Evolutionary conservation across 2,113 vertebrate species (phyloP), one percentile per base, ranked within the genome.

Genomic region (Cochlearius cochlearius): DNA sequence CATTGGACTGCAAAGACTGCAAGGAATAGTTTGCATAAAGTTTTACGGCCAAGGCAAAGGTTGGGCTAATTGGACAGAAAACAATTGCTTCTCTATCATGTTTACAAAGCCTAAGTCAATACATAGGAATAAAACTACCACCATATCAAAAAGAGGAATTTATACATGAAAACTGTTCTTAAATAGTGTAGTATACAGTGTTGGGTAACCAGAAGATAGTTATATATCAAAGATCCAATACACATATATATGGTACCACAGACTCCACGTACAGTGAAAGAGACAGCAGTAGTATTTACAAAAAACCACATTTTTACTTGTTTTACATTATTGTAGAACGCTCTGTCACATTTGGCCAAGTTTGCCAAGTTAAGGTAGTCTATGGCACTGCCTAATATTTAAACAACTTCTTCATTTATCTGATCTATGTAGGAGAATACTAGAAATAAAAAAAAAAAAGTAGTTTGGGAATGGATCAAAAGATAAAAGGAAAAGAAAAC

Each of bases 11-110:
- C 92, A 90, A 97, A 97, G 88, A 88, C 92, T 76, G 93, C 19
- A 94, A 96, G 90, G 83, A 84, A 95, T 95, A 96, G 92, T 98
- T 97, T 96, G 97, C 92, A 98, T 98, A 96, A 98, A 97, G 69
- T 98, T 98, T 98, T 98, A 98, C 20, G n/a, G 81, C 71, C 68
- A 38, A 96, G 83, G 95, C 52, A 89, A 94, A 94, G 43, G 73
- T 75, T 80, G 66, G 73, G 50, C 97, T 98, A 98, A 98, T 98
- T 98, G 96, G 97, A 96, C 63, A 86, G 92, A 90, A 97, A 97
- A 98, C 98, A 98, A 98, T 97, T 90, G 55, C 69, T 52, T 67
- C 97, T 98, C 97, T 98, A 95, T 98, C 95, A 47, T 92, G 91
- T 96, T 94, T 83, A 96, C 92, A 97, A 94, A 96, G 89, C 60